Base-by-base conservation (phyloP, 2,113 vertebrate species). In the Chrysochloris asiatica region DNA sequence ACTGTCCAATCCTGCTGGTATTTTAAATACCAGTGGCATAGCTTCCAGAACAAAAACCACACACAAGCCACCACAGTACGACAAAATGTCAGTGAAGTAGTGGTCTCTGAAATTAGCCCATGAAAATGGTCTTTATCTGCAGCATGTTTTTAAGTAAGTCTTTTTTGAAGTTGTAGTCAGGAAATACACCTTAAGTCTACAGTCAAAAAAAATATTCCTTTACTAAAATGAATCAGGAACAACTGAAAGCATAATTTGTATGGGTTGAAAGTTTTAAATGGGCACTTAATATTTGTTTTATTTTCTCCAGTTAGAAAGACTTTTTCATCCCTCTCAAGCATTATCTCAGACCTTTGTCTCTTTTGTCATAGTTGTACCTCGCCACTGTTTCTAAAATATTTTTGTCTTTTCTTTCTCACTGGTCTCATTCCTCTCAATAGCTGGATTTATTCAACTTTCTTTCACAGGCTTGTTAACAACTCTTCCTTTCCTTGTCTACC, bases 131-230 rank as follows among this genome's bases (percentile, higher is more conserved):
- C 54, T 82, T 16, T 16, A 33, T 45, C 24, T 80, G 19, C 61
- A 67, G 69, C 21, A 50, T 33, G 22, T 78, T 83, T 93, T 91
- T 36, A 77, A 89, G 28, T 47, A 69, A 61, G 52, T 45, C n/a
- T 11, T 63, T n/a, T 73, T 89, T 94, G 26, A 86, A 61, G 47
- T 67, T 14, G 12, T 13, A 83, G 3, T 80, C 43, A 89, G 52
- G 89, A 90, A 90, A 78, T 50, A 63, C 16, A 59, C 12, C 24
- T 88, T 9, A 69, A 59, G n/a, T 82, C 59, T 86, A 63, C 86
- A 67, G 13, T 75, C 88, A 12, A 83, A 54, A 54, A 92, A 78
- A 87, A 36, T 54, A 76, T 45, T 77, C 38, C 73, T 11, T 73
- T 89, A 89, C 79, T 82, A 59, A 93, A 85, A 82, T 87, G 69